These are phyloP conservation scores for Smittia sp. DNA, from an alignment of 2,888 invertebrate species.

Conservation along the genomic window DNA sequence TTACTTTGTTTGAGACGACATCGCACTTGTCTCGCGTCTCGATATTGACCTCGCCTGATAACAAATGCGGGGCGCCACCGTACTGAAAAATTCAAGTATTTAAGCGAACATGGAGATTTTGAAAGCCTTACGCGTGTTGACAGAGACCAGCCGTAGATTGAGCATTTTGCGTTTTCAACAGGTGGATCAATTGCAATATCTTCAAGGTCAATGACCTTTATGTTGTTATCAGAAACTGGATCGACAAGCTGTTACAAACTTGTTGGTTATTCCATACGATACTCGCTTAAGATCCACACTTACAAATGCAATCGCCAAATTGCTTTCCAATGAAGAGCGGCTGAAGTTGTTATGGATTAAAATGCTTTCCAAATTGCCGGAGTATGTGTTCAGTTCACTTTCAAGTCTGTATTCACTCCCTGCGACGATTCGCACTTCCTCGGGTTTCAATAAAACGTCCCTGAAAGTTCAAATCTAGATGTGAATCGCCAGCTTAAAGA, in stretches of 20 bases:
- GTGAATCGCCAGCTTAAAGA: not conserved
- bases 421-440: slow-evolving; percentile 3
- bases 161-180: not conserved
- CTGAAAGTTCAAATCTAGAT: not conserved
- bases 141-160: slow-evolving; percentile 22
- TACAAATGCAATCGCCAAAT: slow-evolving; percentile 25
- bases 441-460: slow-evolving; percentile 18
- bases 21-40: not conserved
- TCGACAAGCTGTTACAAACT: not conserved
- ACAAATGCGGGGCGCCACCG: not conserved
- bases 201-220: not conserved
- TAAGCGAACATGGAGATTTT: not conserved
- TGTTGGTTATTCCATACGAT: not conserved
- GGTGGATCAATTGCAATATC: not conserved
- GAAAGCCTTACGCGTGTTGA: not conserved
- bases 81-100: not conserved
- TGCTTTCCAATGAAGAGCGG: slow-evolving; percentile 16
- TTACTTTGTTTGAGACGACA: slow-evolving; percentile 1
- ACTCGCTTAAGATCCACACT: not conserved
- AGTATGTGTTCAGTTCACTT: not conserved
- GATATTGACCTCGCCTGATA: not conserved
- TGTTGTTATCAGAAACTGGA: not conserved
- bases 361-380: not conserved
- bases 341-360: slow-evolving; percentile 29
- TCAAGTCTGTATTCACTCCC: slow-evolving; percentile 16